These are phyloP conservation scores for Trachythela sp. DNA, from an alignment of 64 coral and sea anemone genomes.

Conservation along the genomic window DNA sequence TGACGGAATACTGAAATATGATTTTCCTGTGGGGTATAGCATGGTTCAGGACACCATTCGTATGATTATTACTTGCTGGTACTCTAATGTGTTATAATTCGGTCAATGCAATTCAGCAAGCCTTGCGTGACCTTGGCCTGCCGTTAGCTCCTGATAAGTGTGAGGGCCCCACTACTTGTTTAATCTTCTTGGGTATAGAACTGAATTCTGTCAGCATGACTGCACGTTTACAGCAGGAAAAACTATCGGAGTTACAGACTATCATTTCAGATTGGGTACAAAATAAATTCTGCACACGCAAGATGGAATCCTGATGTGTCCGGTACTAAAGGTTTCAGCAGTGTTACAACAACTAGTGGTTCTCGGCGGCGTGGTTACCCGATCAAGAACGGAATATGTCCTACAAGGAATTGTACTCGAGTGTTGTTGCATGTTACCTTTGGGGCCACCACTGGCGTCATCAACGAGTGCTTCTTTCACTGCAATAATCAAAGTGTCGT, in stretches of 20 bases:
- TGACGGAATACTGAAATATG: too few species aligned
- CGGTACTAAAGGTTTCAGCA: background rate
- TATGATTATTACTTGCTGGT: too few species aligned
- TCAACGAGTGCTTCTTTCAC: conserved; percentile 24
- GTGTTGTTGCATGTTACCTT: background rate
- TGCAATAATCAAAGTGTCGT: conserved; percentile 33
- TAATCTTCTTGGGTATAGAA: background rate
- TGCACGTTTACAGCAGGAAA: too few species aligned
- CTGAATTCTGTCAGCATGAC: background rate
- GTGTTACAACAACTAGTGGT: background rate
- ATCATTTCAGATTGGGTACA: too few species aligned
- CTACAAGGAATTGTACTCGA: conserved; percentile 25
- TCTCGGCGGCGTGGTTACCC: background rate
- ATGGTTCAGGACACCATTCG: too few species aligned
- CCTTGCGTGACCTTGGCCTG: background rate
- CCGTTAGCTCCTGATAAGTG: background rate
- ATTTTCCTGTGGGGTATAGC: too few species aligned
- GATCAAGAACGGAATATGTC: background rate
- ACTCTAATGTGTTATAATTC: background rate
- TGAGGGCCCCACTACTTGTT: background rate
- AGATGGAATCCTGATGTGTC: too few species aligned
- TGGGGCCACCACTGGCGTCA: background rate
- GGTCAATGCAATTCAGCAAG: background rate
- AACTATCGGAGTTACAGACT: too few species aligned
- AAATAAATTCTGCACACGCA: too few species aligned